Evolutionary conservation across 2,888 invertebrate species (phyloP), one percentile per base, ranked within the genome.

Genomic region (Erynnis tages): DNA sequence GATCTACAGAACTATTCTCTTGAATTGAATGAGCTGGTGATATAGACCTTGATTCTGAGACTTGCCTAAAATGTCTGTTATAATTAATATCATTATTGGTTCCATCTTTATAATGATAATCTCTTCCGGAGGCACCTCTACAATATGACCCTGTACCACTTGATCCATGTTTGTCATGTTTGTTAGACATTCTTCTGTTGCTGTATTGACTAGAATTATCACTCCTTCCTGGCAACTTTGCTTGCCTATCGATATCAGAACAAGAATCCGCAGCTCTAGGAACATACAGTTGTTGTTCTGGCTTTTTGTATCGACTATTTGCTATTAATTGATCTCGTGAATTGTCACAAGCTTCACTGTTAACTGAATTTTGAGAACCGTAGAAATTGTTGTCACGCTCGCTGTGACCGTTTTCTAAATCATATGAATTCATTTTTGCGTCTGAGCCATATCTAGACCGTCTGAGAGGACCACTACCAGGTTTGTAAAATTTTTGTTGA

Each of bases 391-490:
- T 69, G 43, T 79, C 75, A 60, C 76, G 73, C 54, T 67, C 70
- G 66, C 73, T 78, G 43, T 71, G 66, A 57, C 67, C 66, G 60
- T 75, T 79, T 56, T 82, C 79, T 65, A 74, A 59, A 59, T 81
- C 78, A 57, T 78, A 79, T 52, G 74, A 66, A 60, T 92, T 92
- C 74, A 91, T 90, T 76, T 92, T 88, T 57, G 71, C 90, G 61
- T 93, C 93, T 55, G 86, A 76, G 72, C 87, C 89, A 79, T 90
- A 91, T 65, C 91, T 91, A 59, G 93, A 91, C 79, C 94, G 93
- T 71, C 93, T 90, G 60, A 94, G 82, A 59, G 93, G 93, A 59
- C 94, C 94, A 89, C 94, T 94, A 65, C 94, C 94, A 73, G 94
- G 94, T 76, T 92, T 92, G 70, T 95, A 95, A 58, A 94, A 86